Percentiles rank a stretch among this genome's conserved stretches.
Conservation (phyloP, 2,888 invertebrate genomes). For the Drosophila incognita region DNA sequence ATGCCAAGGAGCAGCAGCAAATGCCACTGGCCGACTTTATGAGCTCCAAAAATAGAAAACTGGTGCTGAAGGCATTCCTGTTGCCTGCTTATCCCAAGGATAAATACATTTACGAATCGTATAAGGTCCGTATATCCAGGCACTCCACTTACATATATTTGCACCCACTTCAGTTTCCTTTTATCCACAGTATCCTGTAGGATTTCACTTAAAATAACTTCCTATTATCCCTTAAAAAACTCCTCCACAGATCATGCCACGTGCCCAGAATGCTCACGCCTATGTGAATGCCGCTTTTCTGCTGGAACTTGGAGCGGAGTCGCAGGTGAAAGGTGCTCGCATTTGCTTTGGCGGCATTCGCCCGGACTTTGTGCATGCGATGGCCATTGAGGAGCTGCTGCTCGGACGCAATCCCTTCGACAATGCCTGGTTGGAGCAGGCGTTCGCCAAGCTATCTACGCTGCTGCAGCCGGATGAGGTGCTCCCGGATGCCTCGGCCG, state of each 20-base stretch:
- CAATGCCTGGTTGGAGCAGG: conserved; percentile 80
- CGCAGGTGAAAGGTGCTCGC: conserved; percentile 84
- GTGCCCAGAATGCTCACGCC: conserved; percentile 92
- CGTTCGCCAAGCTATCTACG: conserved; percentile 86
- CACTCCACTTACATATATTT: background rate
- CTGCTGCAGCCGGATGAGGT: conserved; percentile 89
- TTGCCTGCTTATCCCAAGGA: conserved; percentile 86
- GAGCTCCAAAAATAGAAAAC: conserved; percentile 87
- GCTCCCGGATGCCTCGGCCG: conserved; percentile 89
- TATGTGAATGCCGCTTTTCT: conserved; percentile 91
- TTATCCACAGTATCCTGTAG: background rate
- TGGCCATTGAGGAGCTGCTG: conserved; percentile 86
- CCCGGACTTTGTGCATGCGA: conserved; percentile 87
- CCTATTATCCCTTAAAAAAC: background rate
- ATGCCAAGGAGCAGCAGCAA: conserved; percentile 85
- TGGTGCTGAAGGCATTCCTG: conserved; percentile 87
- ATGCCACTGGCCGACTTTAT: conserved; percentile 87
- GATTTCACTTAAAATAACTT: background rate
- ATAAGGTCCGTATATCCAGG: conserved; percentile 86
- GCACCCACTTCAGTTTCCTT: background rate
- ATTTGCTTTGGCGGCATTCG: conserved; percentile 90
- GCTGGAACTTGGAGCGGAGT: conserved; percentile 86
- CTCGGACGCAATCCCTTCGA: conserved; percentile 86
- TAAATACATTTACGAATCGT: conserved; percentile 87
- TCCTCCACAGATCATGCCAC: conserved; percentile 88